phyloP scores from a whole-genome alignment of 1,140 invertebrate species.

The Cyclargus thomasi region DNA sequence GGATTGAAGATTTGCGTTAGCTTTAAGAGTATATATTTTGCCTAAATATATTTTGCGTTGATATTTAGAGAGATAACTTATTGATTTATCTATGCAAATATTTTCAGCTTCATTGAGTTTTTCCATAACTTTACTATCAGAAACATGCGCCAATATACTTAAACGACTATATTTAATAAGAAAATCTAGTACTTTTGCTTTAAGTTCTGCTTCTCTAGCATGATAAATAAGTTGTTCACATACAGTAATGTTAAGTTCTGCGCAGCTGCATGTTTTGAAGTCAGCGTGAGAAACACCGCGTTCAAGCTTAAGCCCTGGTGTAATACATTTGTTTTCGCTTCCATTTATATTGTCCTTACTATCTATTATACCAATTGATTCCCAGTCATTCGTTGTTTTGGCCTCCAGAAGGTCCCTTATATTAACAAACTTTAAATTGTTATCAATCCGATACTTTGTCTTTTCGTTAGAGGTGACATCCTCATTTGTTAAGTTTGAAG shows the following conservation, averaged over 20 bases:
- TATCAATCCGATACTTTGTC: background rate
- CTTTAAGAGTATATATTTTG: slow-evolving; percentile 56
- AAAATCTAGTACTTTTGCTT: slow-evolving; percentile 61
- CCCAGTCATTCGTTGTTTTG: slow-evolving; percentile 43
- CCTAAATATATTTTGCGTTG: slow-evolving; percentile 54
- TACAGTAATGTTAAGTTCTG: slow-evolving; percentile 54
- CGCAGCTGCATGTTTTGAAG: slow-evolving; percentile 54
- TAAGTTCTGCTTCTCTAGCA: slow-evolving; percentile 55
- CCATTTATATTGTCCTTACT: slow-evolving; percentile 42
- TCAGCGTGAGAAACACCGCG: slow-evolving; percentile 52
- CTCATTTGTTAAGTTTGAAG: background rate
- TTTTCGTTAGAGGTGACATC: background rate
- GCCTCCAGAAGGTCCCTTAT: slow-evolving; percentile 44
- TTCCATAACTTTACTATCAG: slow-evolving; percentile 38
- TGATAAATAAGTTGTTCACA: slow-evolving; percentile 56
- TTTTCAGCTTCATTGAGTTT: slow-evolving; percentile 61
- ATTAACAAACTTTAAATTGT: slow-evolving; percentile 43
- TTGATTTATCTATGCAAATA: slow-evolving; percentile 37
- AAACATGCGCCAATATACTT: slow-evolving; percentile 47
- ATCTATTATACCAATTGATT: slow-evolving; percentile 47
- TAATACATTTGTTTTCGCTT: slow-evolving; percentile 31
- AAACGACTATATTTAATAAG: slow-evolving; percentile 54
- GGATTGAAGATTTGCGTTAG: slow-evolving; percentile 45
- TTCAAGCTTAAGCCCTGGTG: slow-evolving; percentile 47
- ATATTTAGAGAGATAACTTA: slow-evolving; percentile 32